phyloP scores from a whole-genome alignment of 2,113 vertebrate genomes.

The Clarias batrachus region DNA sequence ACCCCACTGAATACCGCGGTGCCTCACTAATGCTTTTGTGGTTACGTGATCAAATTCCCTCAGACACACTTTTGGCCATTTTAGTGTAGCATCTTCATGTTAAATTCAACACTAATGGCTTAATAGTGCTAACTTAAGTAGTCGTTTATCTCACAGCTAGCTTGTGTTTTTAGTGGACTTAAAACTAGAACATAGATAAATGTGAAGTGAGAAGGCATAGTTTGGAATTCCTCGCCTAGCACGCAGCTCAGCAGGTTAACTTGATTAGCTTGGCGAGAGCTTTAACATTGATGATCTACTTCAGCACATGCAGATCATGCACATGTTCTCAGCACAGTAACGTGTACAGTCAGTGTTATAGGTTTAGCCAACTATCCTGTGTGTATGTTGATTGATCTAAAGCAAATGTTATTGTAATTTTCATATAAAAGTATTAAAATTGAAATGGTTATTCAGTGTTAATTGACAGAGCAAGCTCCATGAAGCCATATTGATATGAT shows the following conservation, averaged over 20 bases:
- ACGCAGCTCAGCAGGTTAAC: neutral
- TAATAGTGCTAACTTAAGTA: neutral
- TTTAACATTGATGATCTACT: neutral
- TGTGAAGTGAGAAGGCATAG: neutral
- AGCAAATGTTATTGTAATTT: neutral
- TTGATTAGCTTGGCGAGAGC: neutral
- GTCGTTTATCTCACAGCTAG: neutral
- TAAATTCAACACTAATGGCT: neutral
- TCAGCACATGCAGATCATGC: no score
- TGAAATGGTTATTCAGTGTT: neutral
- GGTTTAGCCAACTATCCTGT: neutral
- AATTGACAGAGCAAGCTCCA: neutral
- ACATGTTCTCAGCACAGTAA: neutral
- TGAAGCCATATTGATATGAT: neutral
- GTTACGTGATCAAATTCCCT: neutral
- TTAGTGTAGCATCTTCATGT: neutral
- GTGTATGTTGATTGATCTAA: neutral
- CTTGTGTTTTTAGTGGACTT: neutral
- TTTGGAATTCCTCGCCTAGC: neutral
- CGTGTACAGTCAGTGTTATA: neutral
- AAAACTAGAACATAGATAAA: neutral
- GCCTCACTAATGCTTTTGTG: neutral
- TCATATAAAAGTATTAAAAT: neutral
- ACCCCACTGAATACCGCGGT: neutral
- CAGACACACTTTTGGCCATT: neutral